Base-by-base conservation (phyloP, 2,888 invertebrate genomes). In the Caenorhabditis imperialis region DNA sequence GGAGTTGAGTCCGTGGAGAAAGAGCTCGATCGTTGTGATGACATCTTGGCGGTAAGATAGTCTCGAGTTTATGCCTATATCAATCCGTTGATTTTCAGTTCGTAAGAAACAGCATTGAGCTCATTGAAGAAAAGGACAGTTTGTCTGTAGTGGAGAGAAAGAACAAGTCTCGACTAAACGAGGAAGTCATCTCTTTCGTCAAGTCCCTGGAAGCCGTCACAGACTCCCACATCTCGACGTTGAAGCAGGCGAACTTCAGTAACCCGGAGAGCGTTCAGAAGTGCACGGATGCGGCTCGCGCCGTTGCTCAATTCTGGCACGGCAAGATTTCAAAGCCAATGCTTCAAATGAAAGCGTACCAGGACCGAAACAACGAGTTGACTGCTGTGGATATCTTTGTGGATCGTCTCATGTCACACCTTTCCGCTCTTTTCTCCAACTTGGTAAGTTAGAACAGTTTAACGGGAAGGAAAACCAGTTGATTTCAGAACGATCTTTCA, bases 371-470 rank as follows among this genome's bases (percentile, higher is more conserved):
- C 67, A 81, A 63, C 74, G 90, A 63, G 79, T 93, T 93, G 76
- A 93, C 93, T 86, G 91, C 93, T 86, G 92, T 92, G 86, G 92
- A 92, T 37, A 92, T 92, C 88, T 94, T 95, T 89, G 93, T 94
- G 0, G 92, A 93, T 62, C 92, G 93, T 45, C 92, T 97, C 58
- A 93, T 93, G 72, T 92, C 95, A 20, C 95, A 97, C 89, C 91
- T 98, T 54, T 96, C 96, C 89, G 96, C 97, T 90, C 91, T 95
- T 55, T 95, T 98, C 83, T 94, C 96, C 86, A 95, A 97, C 90
- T 92, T 95, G 90, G 96, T 91, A 84, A 84, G 86, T 70, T 37
- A 18, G 20, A 14, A 25, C 6, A 45, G 12, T 30, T 44, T 57
- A 8, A n/a, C 6, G 20, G n/a, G 25, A 22, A 27, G 10, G 8